Base-by-base conservation (phyloP, 1,140 invertebrate species). In the Zaprionus ghesquierei region DNA sequence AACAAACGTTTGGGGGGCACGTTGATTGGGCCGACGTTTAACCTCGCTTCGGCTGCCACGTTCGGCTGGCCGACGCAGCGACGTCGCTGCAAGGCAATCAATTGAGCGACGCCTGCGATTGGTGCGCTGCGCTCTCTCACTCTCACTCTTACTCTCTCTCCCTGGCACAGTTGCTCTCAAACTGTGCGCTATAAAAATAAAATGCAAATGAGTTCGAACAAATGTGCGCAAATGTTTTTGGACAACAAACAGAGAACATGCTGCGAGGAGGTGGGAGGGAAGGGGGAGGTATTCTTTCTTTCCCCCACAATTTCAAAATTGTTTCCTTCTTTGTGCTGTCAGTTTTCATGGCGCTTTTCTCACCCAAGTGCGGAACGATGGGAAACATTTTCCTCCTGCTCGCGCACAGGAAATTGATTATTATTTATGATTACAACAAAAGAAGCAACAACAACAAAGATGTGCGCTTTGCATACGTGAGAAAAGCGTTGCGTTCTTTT, bases 11-110 rank as follows among this genome's bases (percentile, higher is more conserved):
- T 4, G 87, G 84, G 79, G 74, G 82, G 84, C 81, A 85, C 78
- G 79, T 82, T 87, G 82, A 87, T 87, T 87, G 82, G 82, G 76
- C 79, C 82, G 79, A 54, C 79, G 78, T 77, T 86, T 86, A 86
- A 86, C 82, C 82, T 60, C 76, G 15, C n/a, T 33, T 41, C 35
- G n/a, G 59, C 77, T 38, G 25, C 25, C 25, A 6, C 25, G 6
- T n/a, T n/a, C n/a, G n/a, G n/a, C 35, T 15, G 13, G 35, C 64
- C 23, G 53, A 31, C 18, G 23, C 44, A 23, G 23, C 49, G n/a
- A 18, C 20, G 22, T 3, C 22, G 33, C 46, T 73, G 70, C 70
- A 72, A 18, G 22, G 51, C 70, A 74, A 74, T 74, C 64, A 61
- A 68, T 60, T 70, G 75, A 62, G 60, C 59, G 64, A 62, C 38